These are phyloP conservation scores for Augochlorella aurata DNA, from an alignment of 2,888 invertebrate species.

Conservation along the genomic window DNA sequence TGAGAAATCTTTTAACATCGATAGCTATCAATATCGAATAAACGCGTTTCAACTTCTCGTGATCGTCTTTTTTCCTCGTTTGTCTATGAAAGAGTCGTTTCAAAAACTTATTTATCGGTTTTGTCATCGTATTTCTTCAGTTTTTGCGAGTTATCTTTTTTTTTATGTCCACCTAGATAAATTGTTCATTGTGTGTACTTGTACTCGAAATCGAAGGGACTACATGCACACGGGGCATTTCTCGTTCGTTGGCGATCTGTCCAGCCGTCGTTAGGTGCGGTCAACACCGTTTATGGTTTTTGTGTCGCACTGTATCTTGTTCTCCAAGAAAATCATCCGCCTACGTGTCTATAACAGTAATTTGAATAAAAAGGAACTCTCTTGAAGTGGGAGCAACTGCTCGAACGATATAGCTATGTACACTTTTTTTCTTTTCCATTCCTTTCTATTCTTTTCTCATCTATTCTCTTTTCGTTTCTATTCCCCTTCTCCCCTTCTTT, in stretches of 20 bases:
- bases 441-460: conserved; percentile 5
- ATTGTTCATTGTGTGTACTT: conserved; percentile 10
- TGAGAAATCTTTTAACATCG: conserved; percentile 25
- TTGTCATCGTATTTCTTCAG: neutral
- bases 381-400: conserved; percentile 50
- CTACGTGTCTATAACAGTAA: conserved; percentile 37
- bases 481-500: neutral
- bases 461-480: too few relatives aligned
- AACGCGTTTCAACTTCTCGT: conserved; percentile 25
- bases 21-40: conserved; percentile 28
- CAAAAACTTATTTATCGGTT: conserved; percentile 3
- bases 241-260: conserved; percentile 48
- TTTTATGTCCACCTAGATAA: conserved; percentile 19
- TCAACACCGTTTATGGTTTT: neutral
- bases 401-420: conserved; percentile 33
- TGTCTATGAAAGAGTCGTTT: conserved; percentile 7
- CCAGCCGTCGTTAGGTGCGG: neutral
- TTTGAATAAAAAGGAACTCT: conserved; percentile 64
- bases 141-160: neutral
- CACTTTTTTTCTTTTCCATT: conserved; percentile 3
- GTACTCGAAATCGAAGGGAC: conserved; percentile 33
- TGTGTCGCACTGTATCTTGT: neutral
- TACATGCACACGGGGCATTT: conserved; percentile 42
- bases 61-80: conserved; percentile 5
- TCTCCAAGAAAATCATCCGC: conserved; percentile 48